These are phyloP conservation scores for Megatriorchis doriae DNA, from an alignment of 2,113 vertebrate species.

Conservation along the genomic window DNA sequence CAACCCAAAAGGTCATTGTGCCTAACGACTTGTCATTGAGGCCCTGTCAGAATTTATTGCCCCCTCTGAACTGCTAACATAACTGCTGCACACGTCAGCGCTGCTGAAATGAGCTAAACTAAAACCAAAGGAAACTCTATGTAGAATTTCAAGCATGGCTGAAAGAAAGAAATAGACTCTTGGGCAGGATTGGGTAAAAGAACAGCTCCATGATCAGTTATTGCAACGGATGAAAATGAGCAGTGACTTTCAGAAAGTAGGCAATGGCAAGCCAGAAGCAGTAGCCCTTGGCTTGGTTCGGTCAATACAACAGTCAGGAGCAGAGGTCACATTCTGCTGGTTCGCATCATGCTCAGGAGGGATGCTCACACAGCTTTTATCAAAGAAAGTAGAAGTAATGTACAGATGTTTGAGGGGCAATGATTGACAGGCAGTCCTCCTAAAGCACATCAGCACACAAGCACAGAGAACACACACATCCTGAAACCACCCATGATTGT, in stretches of 20 bases:
- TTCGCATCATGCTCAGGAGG: background rate
- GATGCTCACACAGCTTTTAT: background rate
- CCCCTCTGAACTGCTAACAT: background rate
- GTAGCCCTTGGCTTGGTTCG: background rate
- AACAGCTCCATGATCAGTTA: background rate
- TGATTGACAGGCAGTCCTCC: background rate
- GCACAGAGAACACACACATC: background rate
- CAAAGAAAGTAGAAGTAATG: background rate
- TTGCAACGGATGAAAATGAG: background rate
- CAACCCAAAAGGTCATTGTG: background rate
- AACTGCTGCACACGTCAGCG: background rate
- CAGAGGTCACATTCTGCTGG: background rate
- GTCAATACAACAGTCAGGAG: background rate
- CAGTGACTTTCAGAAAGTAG: background rate
- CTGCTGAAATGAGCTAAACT: background rate
- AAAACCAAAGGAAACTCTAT: background rate
- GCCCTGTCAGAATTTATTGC: background rate
- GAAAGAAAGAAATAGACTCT: background rate
- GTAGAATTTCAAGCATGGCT: background rate
- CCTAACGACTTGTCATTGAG: background rate
- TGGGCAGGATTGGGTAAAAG: background rate
- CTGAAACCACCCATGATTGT: background rate
- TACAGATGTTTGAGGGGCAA: background rate
- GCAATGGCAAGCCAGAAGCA: background rate
- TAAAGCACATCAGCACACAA: fast-evolving